These are phyloP conservation scores for Menidia menidia DNA, from an alignment of 2,797 vertebrate genomes.

Conservation along the genomic window DNA sequence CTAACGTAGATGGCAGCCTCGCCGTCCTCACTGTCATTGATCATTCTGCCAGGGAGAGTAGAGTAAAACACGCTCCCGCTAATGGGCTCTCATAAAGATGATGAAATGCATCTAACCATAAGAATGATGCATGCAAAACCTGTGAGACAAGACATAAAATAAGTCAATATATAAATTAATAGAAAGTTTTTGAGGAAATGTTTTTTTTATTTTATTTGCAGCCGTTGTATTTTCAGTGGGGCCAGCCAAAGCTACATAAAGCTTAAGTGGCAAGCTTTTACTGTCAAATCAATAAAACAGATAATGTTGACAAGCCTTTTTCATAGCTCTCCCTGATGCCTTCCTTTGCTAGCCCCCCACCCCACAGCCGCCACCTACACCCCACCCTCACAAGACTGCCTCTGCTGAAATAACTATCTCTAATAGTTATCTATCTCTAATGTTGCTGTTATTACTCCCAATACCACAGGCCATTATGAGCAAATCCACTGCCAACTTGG, in stretches of 20 bases:
- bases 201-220: slow-evolving; percentile 71
- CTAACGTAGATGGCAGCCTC: neutral
- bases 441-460: slow-evolving; percentile 42
- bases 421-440: slow-evolving; percentile 7
- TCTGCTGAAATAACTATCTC: slow-evolving; percentile 37
- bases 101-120: slow-evolving; percentile 52
- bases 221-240: slow-evolving; percentile 82
- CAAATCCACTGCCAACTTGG: slow-evolving; percentile 16
- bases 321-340: slow-evolving; percentile 73
- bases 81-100: slow-evolving; percentile 66
- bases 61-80: slow-evolving; percentile 33
- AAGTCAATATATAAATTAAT: slow-evolving; percentile 44
- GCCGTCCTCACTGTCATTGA: slow-evolving; percentile 28
- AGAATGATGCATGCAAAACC: slow-evolving; percentile 59
- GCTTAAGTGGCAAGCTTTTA: slow-evolving; percentile 85
- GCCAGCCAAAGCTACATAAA: slow-evolving; percentile 82
- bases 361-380: neutral
- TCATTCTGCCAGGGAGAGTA: slow-evolving; percentile 27
- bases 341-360: slow-evolving; percentile 37
- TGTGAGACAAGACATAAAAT: slow-evolving; percentile 40
- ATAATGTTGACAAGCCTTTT: slow-evolving; percentile 87
- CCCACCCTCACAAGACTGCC: slow-evolving; percentile 51
- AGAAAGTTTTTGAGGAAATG: slow-evolving; percentile 67
- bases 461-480: slow-evolving; percentile 32
- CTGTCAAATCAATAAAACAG: slow-evolving; percentile 87